Evolutionary conservation across 2,888 invertebrate species (phyloP), one percentile per base, ranked within the genome.

Genomic region (Ectemnius continuus): DNA sequence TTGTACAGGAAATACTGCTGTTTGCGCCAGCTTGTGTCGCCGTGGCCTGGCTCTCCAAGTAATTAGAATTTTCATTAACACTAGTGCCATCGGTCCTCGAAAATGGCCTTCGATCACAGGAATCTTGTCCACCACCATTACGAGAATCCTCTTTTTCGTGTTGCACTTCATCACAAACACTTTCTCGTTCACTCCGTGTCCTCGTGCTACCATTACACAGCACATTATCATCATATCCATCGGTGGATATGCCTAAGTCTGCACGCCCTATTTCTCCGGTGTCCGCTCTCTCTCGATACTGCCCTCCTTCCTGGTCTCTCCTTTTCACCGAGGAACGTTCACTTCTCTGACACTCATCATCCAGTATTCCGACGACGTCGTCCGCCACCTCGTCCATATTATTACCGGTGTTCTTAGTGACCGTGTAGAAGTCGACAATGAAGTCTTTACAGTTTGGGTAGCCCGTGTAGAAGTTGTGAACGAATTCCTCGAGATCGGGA

Each of bases 391-490:
- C 91, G 71, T 91, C 91, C 89, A 91, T 90, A 67, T 91, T 91
- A 67, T 82, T 85, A 2, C 90, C 91, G 14, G 86, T 90, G 75
- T 91, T 91, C 26, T 80, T 84, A 6, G 90, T 91, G 16, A 91
- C 89, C 2, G 90, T 91, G 73, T 91, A 91, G 76, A 91, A 91
- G 80, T 92, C 92, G 8, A 91, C 89, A 75, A 94, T 94, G 23
- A 94, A 92, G 72, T 95, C 94, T 70, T 94, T 93, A 82, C 94
- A 94, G 76, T 93, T 93, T 1, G 94, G 94, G 83, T 94, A 94
- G 84, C 95, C 95, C 13, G 93, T 93, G 88, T 95, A 95, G 90
- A 95, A 95, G 81, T 94, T 93, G 60, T 94, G 93, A 26, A 95
- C 94, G 84, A 94, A 95, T 86, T 94, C 94, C 73, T 94, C 94